phyloP scores from a whole-genome alignment of 92 coral and sea anemone species.

The Epizoanthus stellaris region DNA sequence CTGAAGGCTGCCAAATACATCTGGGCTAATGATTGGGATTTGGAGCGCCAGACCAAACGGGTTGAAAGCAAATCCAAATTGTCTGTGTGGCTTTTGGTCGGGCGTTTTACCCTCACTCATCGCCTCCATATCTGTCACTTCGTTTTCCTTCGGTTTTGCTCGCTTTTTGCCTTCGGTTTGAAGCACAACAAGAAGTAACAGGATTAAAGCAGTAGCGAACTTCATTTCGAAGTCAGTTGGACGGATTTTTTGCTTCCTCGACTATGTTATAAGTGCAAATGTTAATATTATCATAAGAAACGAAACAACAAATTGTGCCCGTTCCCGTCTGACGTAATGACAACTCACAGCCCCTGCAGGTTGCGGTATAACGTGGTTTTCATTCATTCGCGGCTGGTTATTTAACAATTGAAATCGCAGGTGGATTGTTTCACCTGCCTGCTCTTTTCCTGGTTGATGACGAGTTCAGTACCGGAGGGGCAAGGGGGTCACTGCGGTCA shows the following conservation, averaged over 20 bases:
- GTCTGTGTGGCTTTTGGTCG: slow-evolving; percentile 50
- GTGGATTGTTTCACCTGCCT: neutral
- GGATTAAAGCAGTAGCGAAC: slow-evolving; percentile 19
- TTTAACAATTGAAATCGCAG: slow-evolving; percentile 32
- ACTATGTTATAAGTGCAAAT: neutral
- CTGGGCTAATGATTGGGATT: slow-evolving; percentile 71
- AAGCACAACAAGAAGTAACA: slow-evolving; percentile 43
- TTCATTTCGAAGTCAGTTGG: slow-evolving; percentile 18
- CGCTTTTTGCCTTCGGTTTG: slow-evolving; percentile 69
- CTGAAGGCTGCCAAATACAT: slow-evolving; percentile 58
- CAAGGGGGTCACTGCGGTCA: neutral
- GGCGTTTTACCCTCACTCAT: slow-evolving; percentile 14
- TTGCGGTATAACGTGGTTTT: slow-evolving; percentile 27
- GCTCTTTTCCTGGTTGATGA: slow-evolving; percentile 10
- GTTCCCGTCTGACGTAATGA: slow-evolving; percentile 30
- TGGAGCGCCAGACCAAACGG: slow-evolving; percentile 77
- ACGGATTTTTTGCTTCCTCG: neutral
- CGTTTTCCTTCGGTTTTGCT: slow-evolving; percentile 26
- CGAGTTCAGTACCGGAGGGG: neutral
- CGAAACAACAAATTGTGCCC: neutral
- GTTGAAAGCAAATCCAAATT: slow-evolving; percentile 51
- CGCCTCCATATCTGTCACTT: slow-evolving; percentile 24
- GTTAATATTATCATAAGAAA: neutral
- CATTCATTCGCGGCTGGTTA: slow-evolving; percentile 28
- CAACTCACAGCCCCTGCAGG: slow-evolving; percentile 19